Percentiles rank a stretch among this genome's conserved stretches.
phyloP scores from a whole-genome alignment of 2,888 invertebrate genomes.

The Temnothorax rugatulus region DNA sequence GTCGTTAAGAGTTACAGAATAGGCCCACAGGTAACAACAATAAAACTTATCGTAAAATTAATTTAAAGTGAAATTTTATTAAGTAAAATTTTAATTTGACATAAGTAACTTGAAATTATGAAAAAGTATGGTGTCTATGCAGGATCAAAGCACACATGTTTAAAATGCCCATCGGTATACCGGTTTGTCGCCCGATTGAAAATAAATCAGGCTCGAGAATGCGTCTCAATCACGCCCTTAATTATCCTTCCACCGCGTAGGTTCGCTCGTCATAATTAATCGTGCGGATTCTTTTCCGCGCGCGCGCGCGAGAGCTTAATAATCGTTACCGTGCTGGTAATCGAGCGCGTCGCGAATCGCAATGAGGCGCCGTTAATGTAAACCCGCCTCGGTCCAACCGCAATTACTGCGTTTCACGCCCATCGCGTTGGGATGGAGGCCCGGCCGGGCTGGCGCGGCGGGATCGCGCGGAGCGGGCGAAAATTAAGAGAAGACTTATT shows the following conservation, averaged over 20 bases:
- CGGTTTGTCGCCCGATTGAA: constrained; percentile 63
- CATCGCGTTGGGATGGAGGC: constrained; percentile 48
- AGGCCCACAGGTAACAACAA: background rate
- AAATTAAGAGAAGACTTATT: constrained; percentile 72
- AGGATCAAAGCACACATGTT: constrained; percentile 67
- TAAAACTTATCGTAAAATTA: background rate
- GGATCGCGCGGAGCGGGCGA: constrained; percentile 35
- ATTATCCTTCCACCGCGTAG: constrained; percentile 14
- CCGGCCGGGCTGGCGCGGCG: constrained; percentile 9
- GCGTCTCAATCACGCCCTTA: constrained; percentile 48
- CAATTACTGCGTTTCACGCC: constrained; percentile 71
- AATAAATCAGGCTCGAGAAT: constrained; percentile 65
- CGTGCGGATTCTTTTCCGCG: constrained; percentile 19
- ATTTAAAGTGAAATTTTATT: background rate
- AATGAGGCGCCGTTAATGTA: constrained; percentile 64
- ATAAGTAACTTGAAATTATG: background rate
- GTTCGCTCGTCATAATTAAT: constrained; percentile 23
- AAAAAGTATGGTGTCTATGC: background rate
- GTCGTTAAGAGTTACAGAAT: too few relatives aligned
- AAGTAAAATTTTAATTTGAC: constrained; percentile 6
- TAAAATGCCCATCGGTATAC: constrained; percentile 58
- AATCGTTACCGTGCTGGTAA: constrained; percentile 58
- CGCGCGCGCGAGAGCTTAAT: constrained; percentile 27
- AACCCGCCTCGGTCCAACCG: constrained; percentile 45
- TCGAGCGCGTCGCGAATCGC: constrained; percentile 64